Evolutionary conservation across 1,140 invertebrate genomes (phyloP).

Genomic region (Meloidogyne floridensis): DNA sequence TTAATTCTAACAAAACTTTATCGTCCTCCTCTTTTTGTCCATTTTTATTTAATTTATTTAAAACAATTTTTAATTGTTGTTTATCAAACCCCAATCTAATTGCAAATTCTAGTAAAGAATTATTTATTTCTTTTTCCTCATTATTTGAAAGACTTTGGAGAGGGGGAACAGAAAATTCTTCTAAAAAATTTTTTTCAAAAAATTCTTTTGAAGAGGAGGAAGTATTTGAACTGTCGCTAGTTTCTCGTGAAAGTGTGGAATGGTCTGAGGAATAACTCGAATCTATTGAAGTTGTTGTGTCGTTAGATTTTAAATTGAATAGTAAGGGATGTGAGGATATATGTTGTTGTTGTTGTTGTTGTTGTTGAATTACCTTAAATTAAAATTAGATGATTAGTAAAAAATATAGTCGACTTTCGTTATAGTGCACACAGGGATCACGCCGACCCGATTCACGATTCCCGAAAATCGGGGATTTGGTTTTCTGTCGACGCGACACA

Average conservation of each 20-base stretch:
- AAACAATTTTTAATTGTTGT: slow-evolving; percentile 37
- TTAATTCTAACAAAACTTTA: not conserved
- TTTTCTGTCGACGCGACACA: no score
- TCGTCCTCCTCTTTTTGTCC: slow-evolving; percentile 19
- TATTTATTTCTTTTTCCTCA: not conserved
- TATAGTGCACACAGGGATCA: no score
- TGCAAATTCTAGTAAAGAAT: slow-evolving; percentile 50
- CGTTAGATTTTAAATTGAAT: slow-evolving; percentile 21
- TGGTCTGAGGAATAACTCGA: slow-evolving; percentile 26
- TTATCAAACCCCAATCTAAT: slow-evolving; percentile 47
- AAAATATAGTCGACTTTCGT: no score
- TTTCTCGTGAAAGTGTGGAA: slow-evolving; percentile 39
- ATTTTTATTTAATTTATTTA: slow-evolving; percentile 34
- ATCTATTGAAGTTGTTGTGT: not conserved
- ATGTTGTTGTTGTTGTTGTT: no score
- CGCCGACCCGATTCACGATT: no score
- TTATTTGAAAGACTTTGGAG: not conserved
- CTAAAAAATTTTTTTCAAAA: not conserved
- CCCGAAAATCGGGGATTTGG: no score
- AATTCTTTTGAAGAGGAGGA: not conserved
- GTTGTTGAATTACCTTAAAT: slow-evolving; percentile 4
- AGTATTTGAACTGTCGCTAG: not conserved
- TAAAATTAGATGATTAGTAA: no score
- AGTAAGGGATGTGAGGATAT: slow-evolving; percentile 34
- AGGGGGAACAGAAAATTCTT: not conserved